Evolutionary conservation across 2,888 invertebrate genomes (phyloP), one percentile per base, ranked within the genome.

Genomic region (Bellardia pandia): DNA sequence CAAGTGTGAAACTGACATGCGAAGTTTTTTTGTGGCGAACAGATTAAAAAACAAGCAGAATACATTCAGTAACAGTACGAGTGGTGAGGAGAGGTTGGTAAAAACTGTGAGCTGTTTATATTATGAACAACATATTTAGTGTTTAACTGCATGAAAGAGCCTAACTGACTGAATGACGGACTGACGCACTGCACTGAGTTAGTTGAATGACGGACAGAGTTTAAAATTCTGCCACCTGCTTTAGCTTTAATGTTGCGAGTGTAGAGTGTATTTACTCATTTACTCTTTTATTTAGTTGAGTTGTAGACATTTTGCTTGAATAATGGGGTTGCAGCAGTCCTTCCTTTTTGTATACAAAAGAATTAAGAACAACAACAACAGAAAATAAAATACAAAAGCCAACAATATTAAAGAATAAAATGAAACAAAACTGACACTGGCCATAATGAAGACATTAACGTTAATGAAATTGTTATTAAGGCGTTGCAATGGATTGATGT

Each of bases 401-500:
- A 37, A 37, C 37, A 37, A 37, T 48, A 69, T 23, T n/a, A 68
- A 69, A 68, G 16, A 75, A 72, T 66, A 45, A 83, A 76, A 71
- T 76, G 82, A 71, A 83, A 77, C 62, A 79, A 75, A 82, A 91
- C 93, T 92, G 93, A 92, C 93, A 92, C 91, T 91, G 91, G 91
- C 92, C 77, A 83, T 83, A 92, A 93, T 93, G 93, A 93, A 93
- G 93, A 93, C 93, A 93, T 93, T 93, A 93, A 91, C 91, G 91
- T 91, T 93, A 93, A 93, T 93, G 92, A 92, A 93, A 92, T 92
- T 93, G 93, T 93, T 93, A 93, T 93, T 92, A 93, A 93, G 92
- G 91, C 91, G 90, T 89, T 89, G 86, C 90, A 89, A 88, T 88
- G 89, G 89, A 90, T 90, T 89, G 89, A 84, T 74, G 88, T 30